phyloP scores from a whole-genome alignment of 2,113 vertebrate species.

The Monarcha castaneiventris region DNA sequence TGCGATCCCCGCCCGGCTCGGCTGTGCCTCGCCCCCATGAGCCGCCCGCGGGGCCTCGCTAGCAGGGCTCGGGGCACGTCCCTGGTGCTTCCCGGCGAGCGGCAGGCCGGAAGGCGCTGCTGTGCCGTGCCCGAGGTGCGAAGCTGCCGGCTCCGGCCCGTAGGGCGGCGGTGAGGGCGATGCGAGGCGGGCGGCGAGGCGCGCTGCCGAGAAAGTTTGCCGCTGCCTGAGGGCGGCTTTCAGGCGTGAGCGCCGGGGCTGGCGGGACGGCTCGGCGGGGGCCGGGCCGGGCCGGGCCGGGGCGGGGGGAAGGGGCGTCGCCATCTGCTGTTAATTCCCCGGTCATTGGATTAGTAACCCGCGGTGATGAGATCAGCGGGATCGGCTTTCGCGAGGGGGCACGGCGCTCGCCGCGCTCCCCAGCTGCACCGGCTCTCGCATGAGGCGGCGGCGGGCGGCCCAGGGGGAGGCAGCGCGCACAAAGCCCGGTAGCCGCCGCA shows the following conservation, averaged over 20 bases:
- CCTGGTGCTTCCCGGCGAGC: rapidly evolving
- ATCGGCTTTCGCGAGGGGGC: constrained; percentile 78
- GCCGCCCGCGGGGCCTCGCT: neutral
- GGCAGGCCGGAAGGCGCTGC: neutral
- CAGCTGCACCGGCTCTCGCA: constrained; percentile 56
- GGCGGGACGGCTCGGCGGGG: neutral
- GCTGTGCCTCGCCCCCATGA: neutral
- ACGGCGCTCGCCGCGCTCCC: constrained; percentile 46
- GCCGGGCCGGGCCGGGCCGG: constrained; percentile 17
- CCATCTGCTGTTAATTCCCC: constrained; percentile 76
- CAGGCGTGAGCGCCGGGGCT: neutral
- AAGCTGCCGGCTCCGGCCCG: neutral
- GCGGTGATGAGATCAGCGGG: constrained; percentile 81
- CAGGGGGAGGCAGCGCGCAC: constrained; percentile 4
- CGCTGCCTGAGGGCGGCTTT: neutral
- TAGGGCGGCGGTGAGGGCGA: neutral
- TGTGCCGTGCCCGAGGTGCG: neutral
- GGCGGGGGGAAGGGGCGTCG: constrained; percentile 72
- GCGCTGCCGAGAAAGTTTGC: neutral
- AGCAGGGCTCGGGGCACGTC: rapidly evolving
- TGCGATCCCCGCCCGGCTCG: neutral
- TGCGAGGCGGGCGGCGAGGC: neutral
- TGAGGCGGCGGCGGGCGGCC: constrained; percentile 53
- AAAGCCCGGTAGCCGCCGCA: constrained; percentile 7
- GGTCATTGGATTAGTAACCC: constrained; percentile 79